phyloP scores from a whole-genome alignment of 2,113 vertebrate species.

The Panthera leo region DNA sequence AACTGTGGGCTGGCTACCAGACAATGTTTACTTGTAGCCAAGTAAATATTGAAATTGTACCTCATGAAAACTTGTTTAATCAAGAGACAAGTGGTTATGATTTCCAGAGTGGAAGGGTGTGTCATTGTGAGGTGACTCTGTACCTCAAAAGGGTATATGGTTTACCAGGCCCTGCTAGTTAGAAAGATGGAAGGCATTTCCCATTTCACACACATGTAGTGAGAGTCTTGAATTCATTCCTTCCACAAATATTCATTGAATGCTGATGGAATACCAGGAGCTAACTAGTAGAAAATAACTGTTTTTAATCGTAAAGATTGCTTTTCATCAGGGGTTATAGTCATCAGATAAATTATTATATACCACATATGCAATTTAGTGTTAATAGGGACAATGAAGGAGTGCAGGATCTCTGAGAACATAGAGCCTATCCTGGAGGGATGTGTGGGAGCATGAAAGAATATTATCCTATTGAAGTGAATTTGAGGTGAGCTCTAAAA shows the following conservation, averaged over 20 bases:
- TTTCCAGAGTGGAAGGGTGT: neutral
- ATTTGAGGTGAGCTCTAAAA: neutral
- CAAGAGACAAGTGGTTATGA: neutral
- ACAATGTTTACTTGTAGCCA: neutral
- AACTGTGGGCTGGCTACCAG: neutral
- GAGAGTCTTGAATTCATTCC: neutral
- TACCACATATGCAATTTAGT: neutral
- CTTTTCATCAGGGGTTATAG: neutral
- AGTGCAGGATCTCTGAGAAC: neutral
- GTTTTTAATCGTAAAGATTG: neutral
- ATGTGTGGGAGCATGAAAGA: neutral
- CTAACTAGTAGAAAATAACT: neutral
- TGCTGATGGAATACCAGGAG: neutral
- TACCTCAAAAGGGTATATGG: fast-evolving
- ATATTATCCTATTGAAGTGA: neutral
- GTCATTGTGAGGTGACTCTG: neutral
- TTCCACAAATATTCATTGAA: neutral
- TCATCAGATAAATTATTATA: neutral
- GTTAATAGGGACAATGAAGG: neutral
- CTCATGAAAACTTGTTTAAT: neutral
- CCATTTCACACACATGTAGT: neutral
- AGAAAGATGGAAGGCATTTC: neutral
- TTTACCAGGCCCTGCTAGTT: neutral
- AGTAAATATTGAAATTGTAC: neutral
- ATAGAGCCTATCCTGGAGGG: neutral